These are phyloP conservation scores for Gymnocephalus cernua DNA, from an alignment of 2,113 vertebrate species.

Conservation along the genomic window DNA sequence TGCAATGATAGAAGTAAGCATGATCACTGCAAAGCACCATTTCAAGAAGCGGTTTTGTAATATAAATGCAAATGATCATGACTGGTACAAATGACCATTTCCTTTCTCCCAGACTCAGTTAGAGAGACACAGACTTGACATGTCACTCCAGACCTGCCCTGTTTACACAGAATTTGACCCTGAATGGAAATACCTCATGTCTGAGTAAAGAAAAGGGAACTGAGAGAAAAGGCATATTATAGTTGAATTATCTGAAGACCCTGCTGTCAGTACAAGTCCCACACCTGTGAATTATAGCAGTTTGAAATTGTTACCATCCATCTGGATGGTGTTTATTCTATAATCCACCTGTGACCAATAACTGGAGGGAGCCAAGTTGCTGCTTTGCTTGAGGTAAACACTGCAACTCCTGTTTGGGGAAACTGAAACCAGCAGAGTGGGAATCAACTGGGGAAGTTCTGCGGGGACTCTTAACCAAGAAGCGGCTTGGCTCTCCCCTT, in stretches of 20 bases:
- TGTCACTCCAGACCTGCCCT: constrained; percentile 31
- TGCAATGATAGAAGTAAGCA: constrained; percentile 46
- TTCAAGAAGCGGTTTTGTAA: constrained; percentile 64
- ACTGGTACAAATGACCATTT: constrained; percentile 62
- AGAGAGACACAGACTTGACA: constrained; percentile 43
- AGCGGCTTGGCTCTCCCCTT: constrained; percentile 49
- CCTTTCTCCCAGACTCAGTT: constrained; percentile 50
- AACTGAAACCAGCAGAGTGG: constrained; percentile 46
- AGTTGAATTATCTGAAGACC: background rate
- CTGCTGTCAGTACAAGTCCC: constrained; percentile 18
- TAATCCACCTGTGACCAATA: constrained; percentile 63
- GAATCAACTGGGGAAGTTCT: constrained; percentile 38
- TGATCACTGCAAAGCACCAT: constrained; percentile 66
- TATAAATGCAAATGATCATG: constrained; percentile 79
- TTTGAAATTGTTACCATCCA: constrained; percentile 47
- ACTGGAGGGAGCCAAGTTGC: constrained; percentile 32
- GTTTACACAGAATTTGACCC: constrained; percentile 49
- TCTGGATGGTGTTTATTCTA: constrained; percentile 57
- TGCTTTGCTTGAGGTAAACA: constrained; percentile 59
- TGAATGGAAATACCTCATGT: background rate
- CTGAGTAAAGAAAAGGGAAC: constrained; percentile 22
- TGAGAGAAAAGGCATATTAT: background rate
- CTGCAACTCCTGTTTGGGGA: constrained; percentile 44
- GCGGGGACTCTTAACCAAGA: constrained; percentile 26
- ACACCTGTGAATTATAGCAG: constrained; percentile 41